Percentiles rank a stretch among this genome's conserved stretches.
phyloP scores from a whole-genome alignment of 2,113 vertebrate genomes.

The Columba janthina region DNA sequence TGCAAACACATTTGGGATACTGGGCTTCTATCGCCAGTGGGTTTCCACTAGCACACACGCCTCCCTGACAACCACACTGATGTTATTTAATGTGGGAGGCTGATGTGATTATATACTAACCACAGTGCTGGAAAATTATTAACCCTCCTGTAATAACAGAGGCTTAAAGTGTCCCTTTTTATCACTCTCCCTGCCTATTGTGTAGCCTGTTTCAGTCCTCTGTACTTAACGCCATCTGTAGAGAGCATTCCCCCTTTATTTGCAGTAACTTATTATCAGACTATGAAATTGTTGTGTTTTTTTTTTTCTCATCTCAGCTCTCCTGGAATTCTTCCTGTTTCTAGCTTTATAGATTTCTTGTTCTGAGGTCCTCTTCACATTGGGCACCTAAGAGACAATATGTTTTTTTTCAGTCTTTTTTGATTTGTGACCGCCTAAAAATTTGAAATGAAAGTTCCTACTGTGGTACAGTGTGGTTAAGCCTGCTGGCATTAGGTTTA shows the following conservation, averaged over 20 bases:
- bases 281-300: not conserved
- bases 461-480: not conserved
- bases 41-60: not conserved
- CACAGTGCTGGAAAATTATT: not conserved
- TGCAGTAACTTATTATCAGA: not conserved
- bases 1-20: not conserved
- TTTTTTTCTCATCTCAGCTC: not conserved
- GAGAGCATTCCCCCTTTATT: not conserved
- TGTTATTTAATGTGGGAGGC: not conserved
- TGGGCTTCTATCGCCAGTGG: not conserved
- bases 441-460: not conserved
- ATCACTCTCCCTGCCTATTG: not conserved
- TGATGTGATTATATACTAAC: not conserved
- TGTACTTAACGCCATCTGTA: not conserved
- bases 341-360: not conserved
- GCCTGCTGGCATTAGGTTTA: not conserved
- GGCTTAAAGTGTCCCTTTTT: not conserved
- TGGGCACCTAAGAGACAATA: not conserved
- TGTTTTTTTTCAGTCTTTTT: not conserved
- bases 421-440: conserved; percentile 14
- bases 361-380: not conserved
- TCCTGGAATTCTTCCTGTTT: not conserved
- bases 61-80: not conserved
- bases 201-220: not conserved
- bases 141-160: not conserved